Percentiles rank a stretch among this genome's conserved stretches.
These are phyloP conservation scores for Gonioctena quinquepunctata DNA, from an alignment of 1,140 invertebrate genomes.

Conservation along the genomic window DNA sequence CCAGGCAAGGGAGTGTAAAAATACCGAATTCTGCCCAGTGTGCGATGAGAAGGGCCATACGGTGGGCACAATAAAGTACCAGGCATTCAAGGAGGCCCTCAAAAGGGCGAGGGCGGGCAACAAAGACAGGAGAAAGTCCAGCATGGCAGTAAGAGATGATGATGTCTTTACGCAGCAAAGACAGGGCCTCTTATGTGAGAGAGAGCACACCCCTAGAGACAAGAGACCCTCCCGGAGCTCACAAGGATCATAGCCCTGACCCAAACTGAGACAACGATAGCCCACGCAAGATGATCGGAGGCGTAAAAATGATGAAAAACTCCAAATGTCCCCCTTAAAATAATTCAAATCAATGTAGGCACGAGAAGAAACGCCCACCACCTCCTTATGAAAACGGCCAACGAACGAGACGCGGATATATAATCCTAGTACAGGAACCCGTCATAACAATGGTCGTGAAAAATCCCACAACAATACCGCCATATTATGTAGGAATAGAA, in stretches of 20 bases:
- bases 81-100: background rate
- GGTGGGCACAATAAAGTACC: background rate
- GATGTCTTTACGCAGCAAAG: background rate
- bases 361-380: background rate
- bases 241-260: background rate
- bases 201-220: no score
- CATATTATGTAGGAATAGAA: background rate
- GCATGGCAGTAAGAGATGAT: no score
- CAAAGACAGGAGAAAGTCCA: background rate
- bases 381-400: background rate
- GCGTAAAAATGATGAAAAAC: no score
- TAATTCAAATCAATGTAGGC: background rate
- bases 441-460: background rate
- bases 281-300: background rate
- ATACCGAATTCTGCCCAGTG: background rate
- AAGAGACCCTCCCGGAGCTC: no score
- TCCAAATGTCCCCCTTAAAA: background rate
- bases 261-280: background rate
- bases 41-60: background rate
- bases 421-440: background rate
- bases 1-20: background rate
- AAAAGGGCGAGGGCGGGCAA: background rate
- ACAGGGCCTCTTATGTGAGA: no score
- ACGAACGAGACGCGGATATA: background rate
- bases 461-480: background rate